Evolutionary conservation across 2,797 vertebrate species (phyloP).

Genomic region (Notoglanidium macrostoma): DNA sequence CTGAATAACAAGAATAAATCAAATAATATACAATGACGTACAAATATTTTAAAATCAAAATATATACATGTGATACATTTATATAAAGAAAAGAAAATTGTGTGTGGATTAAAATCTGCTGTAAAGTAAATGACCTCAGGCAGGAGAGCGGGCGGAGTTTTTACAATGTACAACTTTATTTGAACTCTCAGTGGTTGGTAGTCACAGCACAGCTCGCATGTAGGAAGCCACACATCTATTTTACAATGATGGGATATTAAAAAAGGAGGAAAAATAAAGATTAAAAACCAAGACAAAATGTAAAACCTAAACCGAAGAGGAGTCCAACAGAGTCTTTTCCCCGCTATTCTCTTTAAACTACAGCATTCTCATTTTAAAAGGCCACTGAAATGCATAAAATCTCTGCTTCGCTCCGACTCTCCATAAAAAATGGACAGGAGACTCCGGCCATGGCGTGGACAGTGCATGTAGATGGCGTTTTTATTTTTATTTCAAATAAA

Average conservation of each 20-base stretch:
- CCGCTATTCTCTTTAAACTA: conserved; percentile 62
- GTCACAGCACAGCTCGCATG: conserved; percentile 89
- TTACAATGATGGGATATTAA: conserved; percentile 82
- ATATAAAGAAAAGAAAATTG: neutral
- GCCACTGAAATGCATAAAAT: conserved; percentile 99
- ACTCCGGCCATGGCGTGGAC: conserved; percentile 87
- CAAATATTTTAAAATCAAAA: neutral
- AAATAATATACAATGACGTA: neutral
- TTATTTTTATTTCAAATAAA: neutral
- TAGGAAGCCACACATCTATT: conserved; percentile 85
- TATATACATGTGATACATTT: neutral
- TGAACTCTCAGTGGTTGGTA: conserved; percentile 98
- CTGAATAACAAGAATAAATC: neutral
- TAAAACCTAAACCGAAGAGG: conserved; percentile 66
- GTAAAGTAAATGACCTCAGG: neutral
- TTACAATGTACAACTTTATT: conserved; percentile 99
- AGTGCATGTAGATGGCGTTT: conserved; percentile 89
- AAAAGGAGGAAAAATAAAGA: conserved; percentile 35
- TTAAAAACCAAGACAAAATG: conserved; percentile 49
- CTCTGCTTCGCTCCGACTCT: conserved; percentile 72
- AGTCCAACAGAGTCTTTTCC: conserved; percentile 80
- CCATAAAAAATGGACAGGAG: conserved; percentile 66
- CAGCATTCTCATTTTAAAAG: conserved; percentile 85
- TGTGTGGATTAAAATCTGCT: neutral
- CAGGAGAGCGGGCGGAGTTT: conserved; percentile 51